These are phyloP conservation scores for Corythaeola cristata DNA, from an alignment of 2,113 vertebrate genomes.

Conservation along the genomic window DNA sequence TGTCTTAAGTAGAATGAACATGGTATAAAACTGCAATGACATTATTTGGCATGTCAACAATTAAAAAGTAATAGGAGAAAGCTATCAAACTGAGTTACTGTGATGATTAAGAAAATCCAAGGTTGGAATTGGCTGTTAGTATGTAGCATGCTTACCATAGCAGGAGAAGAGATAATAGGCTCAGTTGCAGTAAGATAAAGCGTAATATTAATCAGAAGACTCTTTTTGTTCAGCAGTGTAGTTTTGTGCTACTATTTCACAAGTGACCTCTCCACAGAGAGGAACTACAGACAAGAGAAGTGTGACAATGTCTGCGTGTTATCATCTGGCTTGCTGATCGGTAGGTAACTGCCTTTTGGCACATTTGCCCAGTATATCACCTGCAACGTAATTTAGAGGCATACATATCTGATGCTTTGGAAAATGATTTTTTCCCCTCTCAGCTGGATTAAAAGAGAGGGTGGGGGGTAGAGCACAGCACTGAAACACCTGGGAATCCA, in stretches of 20 bases:
- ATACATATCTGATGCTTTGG: not conserved
- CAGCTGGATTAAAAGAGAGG: not conserved
- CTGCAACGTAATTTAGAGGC: not conserved
- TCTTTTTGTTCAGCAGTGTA: not conserved
- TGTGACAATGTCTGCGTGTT: not conserved
- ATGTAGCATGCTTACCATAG: not conserved
- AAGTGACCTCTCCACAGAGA: not conserved
- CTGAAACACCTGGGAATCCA: slow-evolving; percentile 40
- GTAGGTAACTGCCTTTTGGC: not conserved
- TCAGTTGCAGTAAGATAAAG: not conserved
- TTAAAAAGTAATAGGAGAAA: not conserved
- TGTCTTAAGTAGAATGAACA: not conserved
- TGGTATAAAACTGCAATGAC: not conserved
- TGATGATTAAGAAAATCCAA: not conserved
- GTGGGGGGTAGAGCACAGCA: not conserved
- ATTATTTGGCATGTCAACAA: not conserved
- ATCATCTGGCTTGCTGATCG: not conserved
- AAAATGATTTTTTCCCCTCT: not conserved
- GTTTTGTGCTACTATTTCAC: not conserved
- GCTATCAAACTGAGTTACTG: not conserved
- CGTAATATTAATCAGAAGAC: not conserved
- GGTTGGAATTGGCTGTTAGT: not conserved
- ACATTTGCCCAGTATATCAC: not conserved
- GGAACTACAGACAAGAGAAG: not conserved
- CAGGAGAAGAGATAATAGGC: not conserved